These are phyloP conservation scores for Chaetura pelagica DNA, from an alignment of 2,113 vertebrate species.

Conservation along the genomic window DNA sequence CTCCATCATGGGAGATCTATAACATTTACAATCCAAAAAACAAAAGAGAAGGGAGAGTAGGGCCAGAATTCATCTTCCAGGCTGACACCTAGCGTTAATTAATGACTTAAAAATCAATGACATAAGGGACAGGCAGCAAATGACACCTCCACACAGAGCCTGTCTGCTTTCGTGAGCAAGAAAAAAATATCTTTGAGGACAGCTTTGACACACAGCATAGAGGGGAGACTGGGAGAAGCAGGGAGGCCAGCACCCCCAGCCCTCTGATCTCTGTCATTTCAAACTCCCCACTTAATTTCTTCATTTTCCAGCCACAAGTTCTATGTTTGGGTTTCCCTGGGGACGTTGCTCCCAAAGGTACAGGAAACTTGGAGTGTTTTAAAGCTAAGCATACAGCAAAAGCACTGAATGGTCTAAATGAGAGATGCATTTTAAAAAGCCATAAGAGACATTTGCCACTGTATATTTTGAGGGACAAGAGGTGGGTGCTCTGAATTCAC, in stretches of 20 bases:
- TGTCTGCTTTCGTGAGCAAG: constrained; percentile 51
- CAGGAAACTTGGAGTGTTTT: fast-evolving
- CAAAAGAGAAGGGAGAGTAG: constrained; percentile 75
- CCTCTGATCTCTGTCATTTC: constrained; percentile 42
- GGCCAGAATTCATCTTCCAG: constrained; percentile 82
- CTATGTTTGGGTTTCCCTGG: fast-evolving
- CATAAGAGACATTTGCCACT: neutral
- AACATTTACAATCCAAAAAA: constrained; percentile 85
- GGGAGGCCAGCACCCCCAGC: neutral
- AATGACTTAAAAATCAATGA: constrained; percentile 86
- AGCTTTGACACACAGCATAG: neutral
- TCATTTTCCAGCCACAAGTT: neutral
- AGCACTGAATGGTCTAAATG: neutral
- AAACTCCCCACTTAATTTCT: neutral
- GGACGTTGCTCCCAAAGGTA: neutral
- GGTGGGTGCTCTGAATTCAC: neutral
- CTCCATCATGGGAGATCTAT: constrained; percentile 84
- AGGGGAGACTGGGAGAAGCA: neutral
- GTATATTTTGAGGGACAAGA: neutral
- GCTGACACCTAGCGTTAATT: constrained; percentile 85
- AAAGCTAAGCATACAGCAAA: neutral
- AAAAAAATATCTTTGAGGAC: constrained; percentile 56
- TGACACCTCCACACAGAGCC: constrained; percentile 76
- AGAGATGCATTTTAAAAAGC: neutral
- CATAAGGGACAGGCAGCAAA: constrained; percentile 83